Evolutionary conservation across 2,888 invertebrate species (phyloP).

Genomic region (Ernsta delagoae): DNA sequence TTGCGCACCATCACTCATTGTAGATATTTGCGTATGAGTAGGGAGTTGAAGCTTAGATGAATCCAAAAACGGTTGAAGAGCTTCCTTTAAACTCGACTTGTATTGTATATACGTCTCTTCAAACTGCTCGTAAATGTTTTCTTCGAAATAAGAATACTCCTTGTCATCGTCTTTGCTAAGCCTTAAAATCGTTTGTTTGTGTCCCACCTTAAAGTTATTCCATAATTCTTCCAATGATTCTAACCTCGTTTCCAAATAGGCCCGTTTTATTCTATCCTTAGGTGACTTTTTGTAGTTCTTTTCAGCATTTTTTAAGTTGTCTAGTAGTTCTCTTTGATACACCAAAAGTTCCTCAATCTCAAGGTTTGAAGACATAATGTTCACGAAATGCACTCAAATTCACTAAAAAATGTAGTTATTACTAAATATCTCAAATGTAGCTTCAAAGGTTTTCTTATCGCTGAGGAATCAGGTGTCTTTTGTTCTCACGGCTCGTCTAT

Average conservation of each 20-base stretch:
- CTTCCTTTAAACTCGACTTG: conserved; percentile 2
- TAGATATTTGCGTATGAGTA: not conserved
- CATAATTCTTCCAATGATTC: conserved; percentile 1
- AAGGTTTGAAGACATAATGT: not conserved
- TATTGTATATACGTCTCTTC: conserved; percentile 11
- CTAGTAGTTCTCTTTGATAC: not conserved
- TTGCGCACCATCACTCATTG: not conserved
- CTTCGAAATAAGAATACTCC: not conserved
- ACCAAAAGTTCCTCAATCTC: not conserved
- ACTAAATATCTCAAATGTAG: too few relatives aligned
- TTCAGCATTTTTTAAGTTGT: conserved; percentile 1
- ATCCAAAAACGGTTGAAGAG: not conserved
- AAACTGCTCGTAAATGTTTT: conserved; percentile 2
- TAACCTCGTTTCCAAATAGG: conserved; percentile 9
- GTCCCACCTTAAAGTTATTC: conserved; percentile 1
- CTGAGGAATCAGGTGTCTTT: not conserved
- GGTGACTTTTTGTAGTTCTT: conserved; percentile 2
- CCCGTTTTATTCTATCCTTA: conserved; percentile 7
- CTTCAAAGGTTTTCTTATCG: not conserved
- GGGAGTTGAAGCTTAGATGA: not conserved
- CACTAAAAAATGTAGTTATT: too few relatives aligned
- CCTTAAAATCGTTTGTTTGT: not conserved
- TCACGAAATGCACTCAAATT: not conserved
- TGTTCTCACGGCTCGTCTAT: not conserved
- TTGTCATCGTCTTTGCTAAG: not conserved